phyloP scores from a whole-genome alignment of 2,888 invertebrate genomes.

The Geotrupes spiniger region DNA sequence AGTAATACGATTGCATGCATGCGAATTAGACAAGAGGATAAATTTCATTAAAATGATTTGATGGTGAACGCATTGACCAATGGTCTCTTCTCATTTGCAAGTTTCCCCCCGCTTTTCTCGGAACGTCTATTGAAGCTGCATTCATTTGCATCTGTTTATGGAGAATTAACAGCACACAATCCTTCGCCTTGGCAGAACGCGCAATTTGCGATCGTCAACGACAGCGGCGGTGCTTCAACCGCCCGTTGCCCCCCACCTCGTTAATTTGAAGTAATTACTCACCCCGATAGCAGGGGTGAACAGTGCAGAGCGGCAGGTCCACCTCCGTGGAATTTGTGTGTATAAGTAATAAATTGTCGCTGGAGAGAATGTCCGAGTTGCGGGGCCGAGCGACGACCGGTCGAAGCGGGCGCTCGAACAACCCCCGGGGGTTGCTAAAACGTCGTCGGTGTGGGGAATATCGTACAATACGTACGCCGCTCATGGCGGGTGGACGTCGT shows the following conservation, averaged over 20 bases:
- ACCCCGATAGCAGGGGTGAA: constrained; percentile 14
- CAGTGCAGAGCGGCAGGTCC: constrained; percentile 5
- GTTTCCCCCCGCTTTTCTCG: too few relatives aligned
- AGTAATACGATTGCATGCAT: too few relatives aligned
- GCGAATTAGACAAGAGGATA: too few relatives aligned
- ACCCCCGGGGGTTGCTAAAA: constrained; percentile 43
- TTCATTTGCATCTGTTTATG: too few relatives aligned
- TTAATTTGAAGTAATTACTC: constrained; percentile 25
- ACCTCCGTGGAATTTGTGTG: constrained; percentile 39
- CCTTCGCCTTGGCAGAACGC: too few relatives aligned
- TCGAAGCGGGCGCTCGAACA: constrained; percentile 51
- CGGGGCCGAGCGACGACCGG: constrained; percentile 42
- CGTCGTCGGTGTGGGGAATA: constrained; percentile 35
- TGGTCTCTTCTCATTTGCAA: too few relatives aligned
- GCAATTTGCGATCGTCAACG: too few relatives aligned
- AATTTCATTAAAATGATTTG: too few relatives aligned
- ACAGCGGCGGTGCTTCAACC: too few relatives aligned
- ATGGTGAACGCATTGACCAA: too few relatives aligned
- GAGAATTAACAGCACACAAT: too few relatives aligned
- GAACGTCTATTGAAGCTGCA: too few relatives aligned
- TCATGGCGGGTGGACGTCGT: constrained; percentile 41
- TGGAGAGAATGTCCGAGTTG: constrained; percentile 60
- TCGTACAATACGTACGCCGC: constrained; percentile 46
- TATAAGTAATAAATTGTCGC: constrained; percentile 51
- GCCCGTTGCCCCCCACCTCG: constrained; percentile 7